Conservation (phyloP, 2,888 invertebrate genomes). For the Drosophila affinis region DNA sequence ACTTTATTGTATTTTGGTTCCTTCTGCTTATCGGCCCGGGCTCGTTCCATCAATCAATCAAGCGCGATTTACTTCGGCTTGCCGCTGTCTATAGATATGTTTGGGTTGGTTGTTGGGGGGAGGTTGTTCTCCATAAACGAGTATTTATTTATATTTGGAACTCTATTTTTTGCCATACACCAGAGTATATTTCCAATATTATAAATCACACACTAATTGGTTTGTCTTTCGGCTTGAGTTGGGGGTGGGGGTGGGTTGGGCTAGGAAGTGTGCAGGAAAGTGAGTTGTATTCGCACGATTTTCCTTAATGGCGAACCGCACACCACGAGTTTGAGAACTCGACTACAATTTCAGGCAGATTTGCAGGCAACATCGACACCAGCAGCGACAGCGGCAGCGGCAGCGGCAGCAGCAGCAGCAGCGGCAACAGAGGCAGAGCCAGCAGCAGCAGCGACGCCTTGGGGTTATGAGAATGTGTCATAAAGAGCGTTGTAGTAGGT, state of each 20-base stretch:
- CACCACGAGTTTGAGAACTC: slow-evolving; percentile 70
- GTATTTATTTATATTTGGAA: slow-evolving; percentile 26
- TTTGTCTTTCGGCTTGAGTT: slow-evolving; percentile 5
- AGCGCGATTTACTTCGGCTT: slow-evolving; percentile 55
- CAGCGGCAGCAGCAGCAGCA: background rate
- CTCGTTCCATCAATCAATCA: slow-evolving; percentile 68
- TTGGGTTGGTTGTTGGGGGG: slow-evolving; percentile 13
- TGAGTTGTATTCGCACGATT: slow-evolving; percentile 26
- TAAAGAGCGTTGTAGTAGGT: background rate
- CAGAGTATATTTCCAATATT: slow-evolving; percentile 16
- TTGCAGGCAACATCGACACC: slow-evolving; percentile 8
- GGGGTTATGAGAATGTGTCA: slow-evolving; percentile 11
- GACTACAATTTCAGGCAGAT: slow-evolving; percentile 38
- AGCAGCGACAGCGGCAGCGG: slow-evolving; percentile 1
- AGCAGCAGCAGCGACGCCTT: slow-evolving; percentile 1
- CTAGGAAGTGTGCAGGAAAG: too few relatives aligned
- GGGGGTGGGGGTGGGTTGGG: background rate
- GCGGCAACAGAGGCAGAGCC: background rate
- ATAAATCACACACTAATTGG: slow-evolving; percentile 38
- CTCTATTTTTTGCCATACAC: slow-evolving; percentile 9
- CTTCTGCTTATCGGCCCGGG: slow-evolving; percentile 38
- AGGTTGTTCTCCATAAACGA: background rate
- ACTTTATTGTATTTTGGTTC: slow-evolving; percentile 27
- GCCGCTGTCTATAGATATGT: slow-evolving; percentile 26
- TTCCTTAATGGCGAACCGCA: slow-evolving; percentile 54